Conservation (phyloP, 2,888 invertebrate genomes). For the Helicoverpa assulta region DNA sequence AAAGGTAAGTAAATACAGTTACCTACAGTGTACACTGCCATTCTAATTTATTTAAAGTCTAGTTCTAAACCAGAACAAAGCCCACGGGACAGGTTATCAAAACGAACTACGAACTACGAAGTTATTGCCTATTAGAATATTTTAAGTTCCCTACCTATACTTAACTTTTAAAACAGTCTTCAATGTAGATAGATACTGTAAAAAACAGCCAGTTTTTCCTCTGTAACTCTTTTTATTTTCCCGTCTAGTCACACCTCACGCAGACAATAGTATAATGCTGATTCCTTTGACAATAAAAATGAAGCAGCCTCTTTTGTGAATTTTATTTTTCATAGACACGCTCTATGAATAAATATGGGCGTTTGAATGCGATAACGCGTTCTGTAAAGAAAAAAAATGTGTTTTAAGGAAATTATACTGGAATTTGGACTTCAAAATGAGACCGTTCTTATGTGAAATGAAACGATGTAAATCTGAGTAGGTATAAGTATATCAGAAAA, state of each 20-base stretch:
- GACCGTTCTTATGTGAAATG: too few species aligned
- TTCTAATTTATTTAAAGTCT: too few species aligned
- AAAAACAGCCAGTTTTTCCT: background rate
- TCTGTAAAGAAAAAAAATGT: conserved; percentile 5
- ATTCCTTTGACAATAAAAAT: conserved; percentile 49
- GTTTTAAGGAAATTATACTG: background rate
- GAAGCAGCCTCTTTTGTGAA: conserved; percentile 38
- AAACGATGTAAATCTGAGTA: background rate
- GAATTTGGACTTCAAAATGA: too few species aligned
- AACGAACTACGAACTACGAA: too few species aligned
- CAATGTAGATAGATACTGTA: too few species aligned
- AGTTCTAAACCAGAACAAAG: too few species aligned
- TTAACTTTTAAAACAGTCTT: too few species aligned
- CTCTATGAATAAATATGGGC: conserved; percentile 53
- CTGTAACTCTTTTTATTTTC: conserved; percentile 17
- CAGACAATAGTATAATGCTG: conserved; percentile 42
- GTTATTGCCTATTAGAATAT: too few species aligned
- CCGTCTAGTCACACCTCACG: background rate
- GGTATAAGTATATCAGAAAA: background rate
- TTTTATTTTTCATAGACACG: conserved; percentile 37
- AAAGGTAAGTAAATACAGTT: too few species aligned
- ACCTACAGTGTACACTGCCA: too few species aligned
- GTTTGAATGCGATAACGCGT: background rate
- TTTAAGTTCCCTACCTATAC: too few species aligned
- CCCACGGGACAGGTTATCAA: too few species aligned